Evolutionary conservation across 2,888 invertebrate species (phyloP), one percentile per base, ranked within the genome.

Genomic region (Alloplasta piceator): DNA sequence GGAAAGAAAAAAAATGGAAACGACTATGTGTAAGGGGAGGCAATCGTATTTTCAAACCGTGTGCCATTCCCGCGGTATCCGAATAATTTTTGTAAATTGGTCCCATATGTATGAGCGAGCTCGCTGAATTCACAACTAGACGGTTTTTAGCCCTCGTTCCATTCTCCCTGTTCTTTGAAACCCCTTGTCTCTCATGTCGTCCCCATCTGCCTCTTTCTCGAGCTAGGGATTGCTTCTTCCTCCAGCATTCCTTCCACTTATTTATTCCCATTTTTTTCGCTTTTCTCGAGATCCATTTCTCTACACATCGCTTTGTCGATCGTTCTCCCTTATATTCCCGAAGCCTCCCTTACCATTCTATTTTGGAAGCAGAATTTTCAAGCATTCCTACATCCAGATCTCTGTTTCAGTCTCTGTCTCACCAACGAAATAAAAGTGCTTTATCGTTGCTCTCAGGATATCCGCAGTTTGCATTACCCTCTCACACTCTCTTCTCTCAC

Each of bases 51-150:
- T 41, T 63, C 38, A 58, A 9, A 64, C 39, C 60, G 82, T 80
- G 58, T 68, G 74, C 36, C 70, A 76, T 79, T 82, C 80, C 84
- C 82, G 80, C 78, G 85, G 84, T 84, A 85, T 84, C 80, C 84
- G 86, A 88, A 89, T 89, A 90, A 90, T 90, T 90, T 90, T 89
- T 87, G 85, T 88, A 89, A 90, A 90, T 90, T 89, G 90, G 85
- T 84, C 89, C 87, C 89, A 88, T 89, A 89, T 88, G 89, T 88
- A 88, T 86, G 88, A 87, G 86, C 75, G 80, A 81, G 82, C 85
- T 83, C 78, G 79, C 79, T 86, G 87, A 89, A 89, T 90, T 83
- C 85, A 82, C 86, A 86, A 87, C 86, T 83, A 87, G 83, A 84
- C 77, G 81, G 78, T 73, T 77, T 74, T 82, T 52, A 80, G 78